Evolutionary conservation across 1,140 invertebrate species (phyloP), one percentile per base, ranked within the genome.

Genomic region (Cardiocondyla obscurior): DNA sequence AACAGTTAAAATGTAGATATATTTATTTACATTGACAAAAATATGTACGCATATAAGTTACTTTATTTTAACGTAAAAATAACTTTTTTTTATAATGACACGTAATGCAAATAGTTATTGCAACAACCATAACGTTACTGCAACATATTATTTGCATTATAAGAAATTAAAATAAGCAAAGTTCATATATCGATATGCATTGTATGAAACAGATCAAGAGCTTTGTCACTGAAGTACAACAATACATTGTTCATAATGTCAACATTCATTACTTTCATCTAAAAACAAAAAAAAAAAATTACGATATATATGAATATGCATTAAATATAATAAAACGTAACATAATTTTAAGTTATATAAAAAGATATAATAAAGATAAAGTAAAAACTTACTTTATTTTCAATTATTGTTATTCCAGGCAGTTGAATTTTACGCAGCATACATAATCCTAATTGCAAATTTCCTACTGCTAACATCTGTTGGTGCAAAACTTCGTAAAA

Each of bases 151-250:
- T 49, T 44, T 6, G 6, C 60, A 19, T 39, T 22, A 44, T 2
- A 22, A 0, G n/a, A 33, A 4, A 76, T 36, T 10, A 42, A 58
- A 55, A 12, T 42, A 55, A 19, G 4, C 44, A 36, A 19, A 8
- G 42, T 8, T 67, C 42, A 79, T 46, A 64, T 16, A n/a, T 84
- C 46, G n/a, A 77, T 49, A 33, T 82, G 28, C n/a, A 85, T 39
- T 16, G 83, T 60, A 70, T 92, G 87, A 58, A 91, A 81, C 25
- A 67, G 65, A 73, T 89, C 87, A 49, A 90, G 12, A 33, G 91
- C 86, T 87, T 89, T 91, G 67, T 92, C 88, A 79, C 90, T 89
- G 12, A 92, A 86, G 70, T 90, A 93, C 57, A 85, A 85, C 36
- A 93, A 76, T 44, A 91, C 60, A 55, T 82, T 86, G 67, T 92